These are phyloP conservation scores for Sinocyclocheilus grahami DNA, from an alignment of 2,113 vertebrate species.

Conservation along the genomic window DNA sequence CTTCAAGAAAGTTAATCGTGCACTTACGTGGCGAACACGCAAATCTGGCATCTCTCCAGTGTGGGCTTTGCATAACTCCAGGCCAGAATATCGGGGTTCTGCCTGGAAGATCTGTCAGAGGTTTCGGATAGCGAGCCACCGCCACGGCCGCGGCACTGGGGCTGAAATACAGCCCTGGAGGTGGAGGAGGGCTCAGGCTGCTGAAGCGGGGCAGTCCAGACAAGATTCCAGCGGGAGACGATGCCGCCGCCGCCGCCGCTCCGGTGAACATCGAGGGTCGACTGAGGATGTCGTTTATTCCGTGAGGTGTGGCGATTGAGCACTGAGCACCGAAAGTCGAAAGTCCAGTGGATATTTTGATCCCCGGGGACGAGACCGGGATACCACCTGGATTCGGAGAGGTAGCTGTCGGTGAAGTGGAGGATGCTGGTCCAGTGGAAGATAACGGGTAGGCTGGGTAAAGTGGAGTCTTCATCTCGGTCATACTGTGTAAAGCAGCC, in stretches of 20 bases:
- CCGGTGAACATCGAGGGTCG: conserved; percentile 76
- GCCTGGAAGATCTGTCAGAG: conserved; percentile 91
- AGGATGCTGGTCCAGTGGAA: conserved; percentile 75
- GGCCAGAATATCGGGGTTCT: conserved; percentile 98
- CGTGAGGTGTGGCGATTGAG: conserved; percentile 89
- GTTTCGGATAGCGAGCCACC: conserved; percentile 93
- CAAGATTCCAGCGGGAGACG: conserved; percentile 81
- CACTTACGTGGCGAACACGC: conserved; percentile 93
- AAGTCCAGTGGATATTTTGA: conserved; percentile 76
- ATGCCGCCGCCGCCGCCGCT: conserved; percentile 64
- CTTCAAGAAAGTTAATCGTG: neutral
- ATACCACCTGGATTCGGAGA: conserved; percentile 83
- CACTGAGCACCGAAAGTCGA: conserved; percentile 81
- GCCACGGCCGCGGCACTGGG: conserved; percentile 85
- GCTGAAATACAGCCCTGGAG: conserved; percentile 91
- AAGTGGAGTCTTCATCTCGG: conserved; percentile 89
- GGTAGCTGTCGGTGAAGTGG: conserved; percentile 83
- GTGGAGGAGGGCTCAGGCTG: conserved; percentile 88
- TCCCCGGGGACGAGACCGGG: conserved; percentile 78
- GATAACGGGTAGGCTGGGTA: conserved; percentile 85
- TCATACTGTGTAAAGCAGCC: conserved; percentile 94
- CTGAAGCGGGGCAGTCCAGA: conserved; percentile 89
- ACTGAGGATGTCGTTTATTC: conserved; percentile 96
- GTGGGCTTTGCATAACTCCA: conserved; percentile 93
- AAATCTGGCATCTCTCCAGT: conserved; percentile 95